Conservation (phyloP, 1,140 invertebrate species). For the Hesperophylax magnus region DNA sequence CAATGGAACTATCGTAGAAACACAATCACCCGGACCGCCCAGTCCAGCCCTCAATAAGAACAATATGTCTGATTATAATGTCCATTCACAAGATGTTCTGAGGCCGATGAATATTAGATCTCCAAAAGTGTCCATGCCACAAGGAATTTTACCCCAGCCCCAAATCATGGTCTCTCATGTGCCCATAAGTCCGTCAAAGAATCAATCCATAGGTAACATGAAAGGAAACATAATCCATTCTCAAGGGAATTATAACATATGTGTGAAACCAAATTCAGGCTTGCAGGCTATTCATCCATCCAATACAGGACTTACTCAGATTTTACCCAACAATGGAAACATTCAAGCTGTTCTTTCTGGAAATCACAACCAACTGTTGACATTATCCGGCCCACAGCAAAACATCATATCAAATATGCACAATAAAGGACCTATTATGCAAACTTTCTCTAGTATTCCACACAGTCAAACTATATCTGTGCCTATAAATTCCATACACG, state of each 20-base stretch:
- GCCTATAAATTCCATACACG: conserved; percentile 68
- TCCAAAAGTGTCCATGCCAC: conserved; percentile 47
- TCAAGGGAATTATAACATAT: conserved; percentile 66
- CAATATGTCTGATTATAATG: conserved; percentile 29
- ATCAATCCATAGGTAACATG: conserved; percentile 58
- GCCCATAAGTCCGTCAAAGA: conserved; percentile 66
- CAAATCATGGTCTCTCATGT: conserved; percentile 70
- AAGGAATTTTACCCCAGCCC: conserved; percentile 64
- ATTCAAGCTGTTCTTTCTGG: conserved; percentile 68
- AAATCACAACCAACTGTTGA: conserved; percentile 68
- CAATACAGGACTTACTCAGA: conserved; percentile 65
- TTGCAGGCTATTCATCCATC: conserved; percentile 66
- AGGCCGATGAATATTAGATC: conserved; percentile 43
- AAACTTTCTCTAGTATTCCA: conserved; percentile 68
- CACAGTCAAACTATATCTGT: conserved; percentile 67
- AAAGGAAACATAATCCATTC: conserved; percentile 49
- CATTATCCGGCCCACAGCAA: conserved; percentile 66
- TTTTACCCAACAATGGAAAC: conserved; percentile 65
- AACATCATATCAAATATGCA: conserved; percentile 65
- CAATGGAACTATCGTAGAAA: conserved; percentile 70
- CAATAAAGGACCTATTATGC: conserved; percentile 64
- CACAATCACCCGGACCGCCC: conserved; percentile 66
- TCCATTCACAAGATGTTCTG: conserved; percentile 32
- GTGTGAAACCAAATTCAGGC: conserved; percentile 67
- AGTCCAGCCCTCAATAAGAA: conserved; percentile 37